phyloP scores from a whole-genome alignment of 2,797 vertebrate genomes.

The Malurus leucopterus region DNA sequence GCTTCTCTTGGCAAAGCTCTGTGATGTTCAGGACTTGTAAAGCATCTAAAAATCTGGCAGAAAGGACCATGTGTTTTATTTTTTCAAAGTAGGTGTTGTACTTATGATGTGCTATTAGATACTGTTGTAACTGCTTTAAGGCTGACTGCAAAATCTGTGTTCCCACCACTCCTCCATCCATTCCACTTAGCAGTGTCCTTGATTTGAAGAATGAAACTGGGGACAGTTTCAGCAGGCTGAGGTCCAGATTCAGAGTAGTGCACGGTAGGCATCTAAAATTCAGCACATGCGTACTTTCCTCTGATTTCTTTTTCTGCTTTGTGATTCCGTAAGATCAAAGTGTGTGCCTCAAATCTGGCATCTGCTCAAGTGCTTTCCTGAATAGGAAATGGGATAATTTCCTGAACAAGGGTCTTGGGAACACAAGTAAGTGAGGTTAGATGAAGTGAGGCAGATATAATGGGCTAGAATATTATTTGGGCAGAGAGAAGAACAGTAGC shows the following conservation, averaged over 20 bases:
- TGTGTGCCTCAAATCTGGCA: neutral
- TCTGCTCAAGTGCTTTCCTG: slow-evolving; percentile 7
- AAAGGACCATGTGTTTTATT: neutral
- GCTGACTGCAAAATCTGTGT: neutral
- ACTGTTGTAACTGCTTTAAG: neutral
- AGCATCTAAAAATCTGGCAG: slow-evolving; percentile 12
- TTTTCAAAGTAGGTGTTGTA: neutral
- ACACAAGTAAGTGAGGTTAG: neutral
- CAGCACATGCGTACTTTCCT: neutral
- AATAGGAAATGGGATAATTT: slow-evolving; percentile 37
- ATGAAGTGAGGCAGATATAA: neutral
- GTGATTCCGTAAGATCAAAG: neutral
- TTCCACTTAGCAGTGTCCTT: neutral
- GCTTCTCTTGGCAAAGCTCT: neutral
- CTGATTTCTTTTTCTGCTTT: slow-evolving; percentile 12
- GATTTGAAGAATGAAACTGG: neutral
- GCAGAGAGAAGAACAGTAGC: neutral
- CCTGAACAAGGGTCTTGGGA: slow-evolving; percentile 27
- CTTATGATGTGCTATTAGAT: neutral
- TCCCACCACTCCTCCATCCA: neutral
- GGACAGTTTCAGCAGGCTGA: neutral
- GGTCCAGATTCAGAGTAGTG: neutral
- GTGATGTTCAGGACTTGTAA: neutral
- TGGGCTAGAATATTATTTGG: neutral
- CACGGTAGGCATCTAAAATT: neutral